These are phyloP conservation scores for Chelonus formosanus DNA, from an alignment of 2,888 invertebrate species.

Conservation along the genomic window DNA sequence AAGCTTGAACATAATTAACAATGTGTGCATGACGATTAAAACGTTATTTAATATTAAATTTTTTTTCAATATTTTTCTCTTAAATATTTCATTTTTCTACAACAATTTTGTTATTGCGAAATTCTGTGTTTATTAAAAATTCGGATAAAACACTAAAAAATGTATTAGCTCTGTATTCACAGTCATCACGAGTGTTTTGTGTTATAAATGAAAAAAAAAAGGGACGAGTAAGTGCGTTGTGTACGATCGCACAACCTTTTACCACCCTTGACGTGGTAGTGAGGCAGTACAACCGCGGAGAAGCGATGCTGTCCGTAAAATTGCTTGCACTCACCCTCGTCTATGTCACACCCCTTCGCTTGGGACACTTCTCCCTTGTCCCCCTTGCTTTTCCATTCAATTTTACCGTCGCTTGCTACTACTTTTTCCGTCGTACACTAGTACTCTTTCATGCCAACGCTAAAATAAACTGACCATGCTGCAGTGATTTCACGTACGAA, in stretches of 20 bases:
- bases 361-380: conserved; percentile 15
- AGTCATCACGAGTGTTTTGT: neutral
- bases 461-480: conserved; percentile 49
- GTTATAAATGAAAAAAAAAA: conserved; percentile 12
- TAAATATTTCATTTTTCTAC: too few relatives aligned
- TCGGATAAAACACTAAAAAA: too few relatives aligned
- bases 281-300: conserved; percentile 37
- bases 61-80: too few relatives aligned
- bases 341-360: conserved; percentile 23
- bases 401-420: conserved; percentile 29
- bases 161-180: neutral
- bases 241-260: conserved; percentile 50
- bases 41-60: too few relatives aligned
- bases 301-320: conserved; percentile 52
- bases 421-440: conserved; percentile 7
- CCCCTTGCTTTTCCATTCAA: conserved; percentile 12
- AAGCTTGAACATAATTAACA: too few relatives aligned
- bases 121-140: too few relatives aligned
- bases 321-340: conserved; percentile 47
- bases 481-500: conserved; percentile 45
- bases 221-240: conserved; percentile 55
- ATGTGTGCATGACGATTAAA: too few relatives aligned
- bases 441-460: conserved; percentile 28
- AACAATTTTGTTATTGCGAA: too few relatives aligned
- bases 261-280: conserved; percentile 45